Percentiles rank a stretch among this genome's conserved stretches.
These are phyloP conservation scores for Diachasma alloeum DNA, from an alignment of 1,140 invertebrate species.

Conservation along the genomic window DNA sequence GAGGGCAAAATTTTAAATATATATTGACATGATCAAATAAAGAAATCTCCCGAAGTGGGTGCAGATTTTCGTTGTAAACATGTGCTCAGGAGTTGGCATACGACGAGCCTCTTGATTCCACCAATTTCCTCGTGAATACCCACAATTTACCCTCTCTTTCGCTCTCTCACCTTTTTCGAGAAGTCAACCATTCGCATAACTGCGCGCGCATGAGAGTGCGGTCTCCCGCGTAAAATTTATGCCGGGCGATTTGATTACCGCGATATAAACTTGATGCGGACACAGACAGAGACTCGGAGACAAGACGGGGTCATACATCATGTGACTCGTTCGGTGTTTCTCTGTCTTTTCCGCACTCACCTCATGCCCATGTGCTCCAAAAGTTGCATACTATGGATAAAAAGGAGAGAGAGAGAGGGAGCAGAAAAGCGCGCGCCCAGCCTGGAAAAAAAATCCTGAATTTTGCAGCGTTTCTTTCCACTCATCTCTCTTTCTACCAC, in stretches of 20 bases:
- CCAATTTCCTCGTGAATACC: conserved; percentile 34
- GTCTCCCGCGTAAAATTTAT: conserved; percentile 56
- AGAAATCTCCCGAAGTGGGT: not conserved
- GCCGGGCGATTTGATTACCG: conserved; percentile 63
- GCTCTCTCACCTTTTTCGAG: not conserved
- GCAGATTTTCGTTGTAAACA: not conserved
- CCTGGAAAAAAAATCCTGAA: not conserved
- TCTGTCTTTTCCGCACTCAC: conserved; percentile 21
- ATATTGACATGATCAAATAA: not conserved
- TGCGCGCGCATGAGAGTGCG: conserved; percentile 42
- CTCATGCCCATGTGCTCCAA: conserved; percentile 1
- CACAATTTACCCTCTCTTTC: not conserved
- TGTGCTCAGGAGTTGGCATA: not conserved
- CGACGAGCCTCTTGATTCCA: conserved; percentile 36
- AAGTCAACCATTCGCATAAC: conserved; percentile 46
- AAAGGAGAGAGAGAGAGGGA: not conserved
- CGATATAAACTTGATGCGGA: conserved; percentile 63
- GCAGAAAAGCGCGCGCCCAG: not conserved
- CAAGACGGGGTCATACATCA: conserved; percentile 64
- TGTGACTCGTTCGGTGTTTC: conserved; percentile 47
- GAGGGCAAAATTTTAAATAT: not conserved
- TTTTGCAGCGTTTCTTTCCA: conserved; percentile 28
- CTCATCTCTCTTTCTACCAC: conserved; percentile 32
- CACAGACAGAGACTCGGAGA: conserved; percentile 49
- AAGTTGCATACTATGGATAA: conserved; percentile 8